Evolutionary conservation across 2,113 vertebrate genomes (phyloP).

Genomic region (Felis chaus): DNA sequence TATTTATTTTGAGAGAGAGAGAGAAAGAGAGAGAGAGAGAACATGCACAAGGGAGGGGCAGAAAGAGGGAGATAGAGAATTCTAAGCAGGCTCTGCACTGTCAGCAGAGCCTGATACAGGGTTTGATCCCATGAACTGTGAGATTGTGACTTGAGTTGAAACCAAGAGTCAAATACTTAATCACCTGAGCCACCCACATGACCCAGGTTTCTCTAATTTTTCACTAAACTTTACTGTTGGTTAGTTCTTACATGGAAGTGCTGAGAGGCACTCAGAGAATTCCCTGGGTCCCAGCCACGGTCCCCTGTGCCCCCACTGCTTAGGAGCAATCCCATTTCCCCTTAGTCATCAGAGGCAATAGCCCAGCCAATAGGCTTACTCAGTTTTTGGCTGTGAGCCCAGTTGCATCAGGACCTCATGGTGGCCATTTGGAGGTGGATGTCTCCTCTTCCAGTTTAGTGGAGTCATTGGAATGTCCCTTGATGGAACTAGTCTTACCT

Average conservation of each 20-base stretch:
- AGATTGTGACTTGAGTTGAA: no score
- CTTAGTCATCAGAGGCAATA: neutral
- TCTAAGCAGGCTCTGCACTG: no score
- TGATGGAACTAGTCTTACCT: neutral
- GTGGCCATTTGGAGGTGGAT: accelerated
- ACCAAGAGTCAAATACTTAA: no score
- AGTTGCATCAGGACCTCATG: neutral
- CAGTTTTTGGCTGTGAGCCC: neutral
- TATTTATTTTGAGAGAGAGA: no score
- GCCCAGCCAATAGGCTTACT: neutral
- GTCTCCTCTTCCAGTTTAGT: neutral
- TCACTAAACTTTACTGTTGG: neutral
- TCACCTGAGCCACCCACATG: no score
- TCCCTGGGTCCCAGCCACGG: accelerated
- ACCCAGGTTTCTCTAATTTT: neutral
- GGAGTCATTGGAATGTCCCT: neutral
- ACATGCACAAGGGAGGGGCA: no score
- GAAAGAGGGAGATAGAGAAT: no score
- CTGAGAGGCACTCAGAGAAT: neutral
- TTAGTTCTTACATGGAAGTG: neutral
- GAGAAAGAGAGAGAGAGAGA: no score
- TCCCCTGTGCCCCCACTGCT: accelerated
- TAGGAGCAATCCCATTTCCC: neutral
- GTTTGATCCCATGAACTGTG: no score
- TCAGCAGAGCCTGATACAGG: no score